Evolutionary conservation across 2,888 invertebrate genomes (phyloP), one percentile per base, ranked within the genome.

Genomic region (Chrysina gloriosa): DNA sequence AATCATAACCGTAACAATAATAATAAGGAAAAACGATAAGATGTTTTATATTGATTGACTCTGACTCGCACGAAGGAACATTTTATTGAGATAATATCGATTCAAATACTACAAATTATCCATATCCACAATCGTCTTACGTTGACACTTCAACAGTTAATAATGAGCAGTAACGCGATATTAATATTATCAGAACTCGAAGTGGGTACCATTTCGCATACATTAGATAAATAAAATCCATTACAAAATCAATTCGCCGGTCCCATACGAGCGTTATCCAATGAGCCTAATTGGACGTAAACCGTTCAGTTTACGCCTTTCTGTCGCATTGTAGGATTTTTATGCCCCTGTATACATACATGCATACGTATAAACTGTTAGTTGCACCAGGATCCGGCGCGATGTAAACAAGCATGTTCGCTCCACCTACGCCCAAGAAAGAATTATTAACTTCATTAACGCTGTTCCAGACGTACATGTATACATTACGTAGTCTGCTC

Each of bases 231-330:
- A 68, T 63, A 63, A 68, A 68, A 68, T 34, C 52, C 54, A 45
- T 63, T 54, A 63, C 61, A 54, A 63, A 68, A 68, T 68, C 68
- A 68, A 63, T 68, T 68, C 63, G 50, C 63, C 31, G 42, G 63
- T 39, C 21, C 52, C 69, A 63, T 69, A 65, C 66, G 63, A 65
- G 48, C 68, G 68, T 66, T 65, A 66, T 67, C 67, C 68, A 71
- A 67, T 70, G 71, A 70, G 69, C 69, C 56, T 68, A 70, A 72
- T 69, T 68, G 69, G 67, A 72, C 70, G 68, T 69, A 68, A 72
- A 72, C 68, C 66, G 58, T 67, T 69, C 69, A 68, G 69, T 70
- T 72, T 70, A 70, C 69, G 68, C 69, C 70, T 68, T 68, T 68
- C 69, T 70, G 69, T 70, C 70, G 64, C 69, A 69, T 70, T 65